Percentiles rank a stretch among this genome's conserved stretches.
phyloP scores from a whole-genome alignment of 2,797 vertebrate species.

The Brachyalestes nurse region DNA sequence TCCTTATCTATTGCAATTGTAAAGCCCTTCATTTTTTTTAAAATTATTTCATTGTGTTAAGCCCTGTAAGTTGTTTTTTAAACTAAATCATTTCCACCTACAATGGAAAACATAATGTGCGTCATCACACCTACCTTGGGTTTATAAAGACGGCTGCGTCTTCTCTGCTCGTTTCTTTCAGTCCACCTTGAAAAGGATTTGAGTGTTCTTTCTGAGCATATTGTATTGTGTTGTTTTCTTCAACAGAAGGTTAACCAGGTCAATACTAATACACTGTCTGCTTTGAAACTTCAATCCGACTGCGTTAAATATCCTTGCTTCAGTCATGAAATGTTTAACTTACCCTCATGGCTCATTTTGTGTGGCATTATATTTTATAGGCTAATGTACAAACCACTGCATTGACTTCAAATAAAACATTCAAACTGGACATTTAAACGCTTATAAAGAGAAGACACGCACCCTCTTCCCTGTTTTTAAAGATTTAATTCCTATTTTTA shows the following conservation, averaged over 20 bases:
- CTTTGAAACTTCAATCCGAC: neutral
- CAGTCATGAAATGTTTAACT: neutral
- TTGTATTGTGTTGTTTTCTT: neutral
- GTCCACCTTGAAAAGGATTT: neutral
- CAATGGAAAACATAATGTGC: neutral
- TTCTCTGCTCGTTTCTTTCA: conserved; percentile 10
- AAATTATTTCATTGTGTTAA: neutral
- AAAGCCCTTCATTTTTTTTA: no score
- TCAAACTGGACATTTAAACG: neutral
- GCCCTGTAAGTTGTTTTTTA: no score
- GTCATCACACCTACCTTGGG: neutral
- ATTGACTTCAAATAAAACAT: neutral
- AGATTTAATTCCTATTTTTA: neutral
- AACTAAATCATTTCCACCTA: neutral
- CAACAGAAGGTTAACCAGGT: neutral
- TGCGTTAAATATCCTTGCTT: neutral
- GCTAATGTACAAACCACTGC: neutral
- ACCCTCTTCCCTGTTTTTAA: neutral
- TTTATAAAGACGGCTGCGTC: neutral
- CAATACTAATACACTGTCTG: neutral
- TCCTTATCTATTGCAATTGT: neutral
- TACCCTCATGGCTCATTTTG: neutral
- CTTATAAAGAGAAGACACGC: neutral
- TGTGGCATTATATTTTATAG: neutral
- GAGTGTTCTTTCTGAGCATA: neutral